Evolutionary conservation across 1,140 invertebrate genomes (phyloP), one percentile per base, ranked within the genome.

Genomic region (Leptopilina boulardi): DNA sequence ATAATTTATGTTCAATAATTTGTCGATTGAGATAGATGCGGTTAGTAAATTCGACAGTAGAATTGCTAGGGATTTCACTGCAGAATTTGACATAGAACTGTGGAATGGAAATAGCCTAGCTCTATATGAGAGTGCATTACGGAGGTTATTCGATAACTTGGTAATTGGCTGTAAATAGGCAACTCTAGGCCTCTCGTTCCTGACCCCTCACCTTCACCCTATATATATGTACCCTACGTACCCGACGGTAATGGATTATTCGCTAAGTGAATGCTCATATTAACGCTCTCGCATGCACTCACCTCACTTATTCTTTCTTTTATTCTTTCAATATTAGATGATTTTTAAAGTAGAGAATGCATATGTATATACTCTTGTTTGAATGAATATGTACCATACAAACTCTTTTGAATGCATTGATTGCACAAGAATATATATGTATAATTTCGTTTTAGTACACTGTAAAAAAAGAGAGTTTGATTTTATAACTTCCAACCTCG

Each of bases 161-260:
- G 78, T 84, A 86, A 86, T 87, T 84, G 82, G 73, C 79, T 85
- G 81, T 82, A 87, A 86, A 86, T 84, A 84, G 86, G 80, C 77
- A 80, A 54, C 34, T 56, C 74, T 73, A 79, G 72, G 76, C 71
- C 70, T 70, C 71, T 42, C 73, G 15, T 44, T 19, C 11, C 66
- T 76, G 41, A 34, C 73, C 76, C 76, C 71, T 74, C 74, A 77
- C 51, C 75, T 56, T 18, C 71, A 73, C 70, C 66, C 59, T 71
- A 76, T 59, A 8, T 71, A 76, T 59, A 8, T 38, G 4, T 56
- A 70, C 42, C 56, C 26, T 70, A 71, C 73, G 73, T 73, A 80
- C 47, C 42, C 34, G 75, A 59, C 77, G 70, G 77, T 76, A 86
- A 86, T 87, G 82, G 83, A 87, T 87, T 87, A 79, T 82, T 87